Evolutionary conservation across 2,888 invertebrate species (phyloP), one percentile per base, ranked within the genome.

Genomic region (Agrilus cyanescens): DNA sequence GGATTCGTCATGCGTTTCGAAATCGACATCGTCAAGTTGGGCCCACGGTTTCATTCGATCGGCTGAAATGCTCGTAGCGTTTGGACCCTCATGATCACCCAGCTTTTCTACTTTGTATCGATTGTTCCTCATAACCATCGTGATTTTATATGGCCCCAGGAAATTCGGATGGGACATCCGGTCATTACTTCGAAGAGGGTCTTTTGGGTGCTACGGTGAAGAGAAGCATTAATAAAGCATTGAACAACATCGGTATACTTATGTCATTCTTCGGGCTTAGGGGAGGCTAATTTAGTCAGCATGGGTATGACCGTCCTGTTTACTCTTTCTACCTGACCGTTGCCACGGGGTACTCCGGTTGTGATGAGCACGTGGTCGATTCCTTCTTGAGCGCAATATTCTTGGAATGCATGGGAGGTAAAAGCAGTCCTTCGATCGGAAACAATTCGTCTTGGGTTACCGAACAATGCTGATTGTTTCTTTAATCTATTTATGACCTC

Each of bases 91-190:
- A 12, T 40, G 14, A 10, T 48, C 45, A 0, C 54, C 54, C 12
- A 52, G 31, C 29, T 56, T 56, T 18, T 51, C 45, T 0, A 59
- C 53, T 7, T 47, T 42, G 41, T 60, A 60, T n/a, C 56, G 38
- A 38, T 61, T 53, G 16, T 56, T 53, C 4, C 50, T 13, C 18
- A 53, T 48, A 0, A 47, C 46, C 34, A 47, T 51, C 25, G 45
- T 44, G 12, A 60, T 43, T 18, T 47, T 41, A 43, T 62, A 60
- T 3, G 60, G 58, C 2, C 60, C 61, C 12, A 62, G 41, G 40
- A 53, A 60, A 45, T 59, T 59, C 1, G 50, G 33, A 29, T 50
- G 45, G 3, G 60, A 38, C 42, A 62, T 62, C 20, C 20, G 7
- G 7, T 7, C 20, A 20, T 2, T 8, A 20, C 2, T 20, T 20